Conservation (phyloP, 2,888 invertebrate species). For the Caenorhabditis sulstoni region DNA sequence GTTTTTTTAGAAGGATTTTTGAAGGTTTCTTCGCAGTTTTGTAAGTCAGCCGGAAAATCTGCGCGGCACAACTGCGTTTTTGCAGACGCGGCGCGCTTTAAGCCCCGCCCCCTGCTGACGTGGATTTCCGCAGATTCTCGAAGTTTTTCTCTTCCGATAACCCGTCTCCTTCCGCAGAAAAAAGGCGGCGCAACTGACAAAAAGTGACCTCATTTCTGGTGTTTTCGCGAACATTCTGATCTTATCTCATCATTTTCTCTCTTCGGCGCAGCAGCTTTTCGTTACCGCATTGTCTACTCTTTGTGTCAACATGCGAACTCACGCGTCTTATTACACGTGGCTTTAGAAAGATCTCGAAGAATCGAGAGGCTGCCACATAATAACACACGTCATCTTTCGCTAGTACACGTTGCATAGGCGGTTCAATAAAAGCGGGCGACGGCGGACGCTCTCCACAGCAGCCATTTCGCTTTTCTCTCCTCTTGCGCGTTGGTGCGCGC, state of each 20-base stretch:
- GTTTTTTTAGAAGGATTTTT: too few species aligned
- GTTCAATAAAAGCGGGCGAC: conserved; percentile 25
- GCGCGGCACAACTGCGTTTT: neutral
- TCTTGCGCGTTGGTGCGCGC: neutral
- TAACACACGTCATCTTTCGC: conserved; percentile 37
- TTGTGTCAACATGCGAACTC: neutral
- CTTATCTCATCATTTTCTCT: neutral
- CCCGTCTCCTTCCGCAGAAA: too few species aligned
- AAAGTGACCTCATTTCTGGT: neutral
- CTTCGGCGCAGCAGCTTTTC: neutral
- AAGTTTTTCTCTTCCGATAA: too few species aligned
- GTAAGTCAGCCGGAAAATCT: neutral
- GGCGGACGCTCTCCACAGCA: neutral
- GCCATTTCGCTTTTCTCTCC: conserved; percentile 3
- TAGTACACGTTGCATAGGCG: conserved; percentile 49
- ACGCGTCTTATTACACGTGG: conserved; percentile 19
- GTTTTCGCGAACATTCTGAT: neutral
- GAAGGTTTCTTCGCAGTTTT: too few species aligned
- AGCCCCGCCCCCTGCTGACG: conserved; percentile 4
- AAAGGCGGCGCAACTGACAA: too few species aligned
- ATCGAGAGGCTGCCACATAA: conserved; percentile 10
- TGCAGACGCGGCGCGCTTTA: neutral
- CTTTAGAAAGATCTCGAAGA: conserved; percentile 33
- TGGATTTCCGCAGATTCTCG: neutral
- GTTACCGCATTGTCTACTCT: too few species aligned